A percentile compares a stretch with the other conserved stretches of the same genome.
Conservation (phyloP, 2,797 vertebrate species). For the Cuculus canorus region DNA sequence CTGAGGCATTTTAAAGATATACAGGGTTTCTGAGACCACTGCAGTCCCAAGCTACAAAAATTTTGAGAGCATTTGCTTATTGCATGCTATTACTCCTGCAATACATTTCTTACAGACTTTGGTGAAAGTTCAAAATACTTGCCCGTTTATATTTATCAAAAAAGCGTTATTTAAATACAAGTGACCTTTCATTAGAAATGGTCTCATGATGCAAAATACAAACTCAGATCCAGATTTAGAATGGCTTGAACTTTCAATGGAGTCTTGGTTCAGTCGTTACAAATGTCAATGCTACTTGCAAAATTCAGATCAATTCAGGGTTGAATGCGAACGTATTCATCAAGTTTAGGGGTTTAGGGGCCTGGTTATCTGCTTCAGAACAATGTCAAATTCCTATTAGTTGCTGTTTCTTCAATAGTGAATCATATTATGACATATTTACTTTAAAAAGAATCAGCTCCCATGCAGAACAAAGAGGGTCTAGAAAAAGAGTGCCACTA, state of each 20-base stretch:
- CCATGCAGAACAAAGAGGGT: not conserved
- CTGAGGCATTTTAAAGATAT: not conserved
- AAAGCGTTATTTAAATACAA: conserved; percentile 24
- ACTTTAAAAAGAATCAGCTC: not conserved
- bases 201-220: not conserved
- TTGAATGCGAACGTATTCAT: conserved; percentile 27
- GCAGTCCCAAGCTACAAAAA: not conserved
- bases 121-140: not conserved
- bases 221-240: not conserved
- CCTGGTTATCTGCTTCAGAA: not conserved
- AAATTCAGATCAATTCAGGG: conserved; percentile 45
- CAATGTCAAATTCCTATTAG: not conserved
- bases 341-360: not conserved
- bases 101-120: not conserved
- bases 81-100: not conserved
- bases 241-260: not conserved
- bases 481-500: not conserved
- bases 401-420: not conserved
- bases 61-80: conserved; percentile 17
- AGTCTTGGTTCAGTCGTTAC: conserved; percentile 1
- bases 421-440: not conserved
- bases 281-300: conserved; percentile 52
- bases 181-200: conserved; percentile 1
- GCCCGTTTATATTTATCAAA: not conserved
- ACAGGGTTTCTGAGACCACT: not conserved